Conservation (phyloP, 2,113 vertebrate species). For the Nothocercus nigrocapillus region DNA sequence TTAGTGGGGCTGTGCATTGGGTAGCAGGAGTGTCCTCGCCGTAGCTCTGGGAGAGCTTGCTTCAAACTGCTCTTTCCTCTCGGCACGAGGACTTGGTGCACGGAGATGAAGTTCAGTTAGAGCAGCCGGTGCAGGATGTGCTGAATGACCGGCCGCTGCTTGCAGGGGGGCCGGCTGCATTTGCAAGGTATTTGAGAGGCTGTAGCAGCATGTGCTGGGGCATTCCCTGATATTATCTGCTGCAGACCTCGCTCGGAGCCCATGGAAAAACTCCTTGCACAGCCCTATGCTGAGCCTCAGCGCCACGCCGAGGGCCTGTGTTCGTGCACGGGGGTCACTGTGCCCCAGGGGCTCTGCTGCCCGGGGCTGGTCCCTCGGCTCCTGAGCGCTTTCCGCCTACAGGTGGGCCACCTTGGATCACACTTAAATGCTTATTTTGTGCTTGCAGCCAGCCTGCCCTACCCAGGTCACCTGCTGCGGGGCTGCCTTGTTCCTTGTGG, state of each 20-base stretch:
- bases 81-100: neutral
- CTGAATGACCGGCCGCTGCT: neutral
- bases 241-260: neutral
- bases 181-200: neutral
- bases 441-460: neutral
- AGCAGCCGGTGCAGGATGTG: neutral
- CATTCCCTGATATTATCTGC: neutral
- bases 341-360: neutral
- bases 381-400: neutral
- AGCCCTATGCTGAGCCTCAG: rapidly evolving
- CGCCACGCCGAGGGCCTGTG: neutral
- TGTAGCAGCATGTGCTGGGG: neutral
- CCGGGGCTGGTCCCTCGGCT: neutral
- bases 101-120: neutral
- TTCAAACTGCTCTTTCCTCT: neutral
- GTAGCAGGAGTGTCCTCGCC: neutral
- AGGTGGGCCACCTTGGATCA: neutral
- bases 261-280: neutral
- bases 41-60: neutral
- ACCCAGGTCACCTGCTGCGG: neutral
- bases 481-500: neutral
- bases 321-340: neutral
- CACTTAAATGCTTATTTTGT: neutral
- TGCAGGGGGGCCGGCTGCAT: neutral
- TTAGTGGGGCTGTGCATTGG: neutral